phyloP scores from a whole-genome alignment of 2,888 invertebrate species.

The Drosophila conformis region DNA sequence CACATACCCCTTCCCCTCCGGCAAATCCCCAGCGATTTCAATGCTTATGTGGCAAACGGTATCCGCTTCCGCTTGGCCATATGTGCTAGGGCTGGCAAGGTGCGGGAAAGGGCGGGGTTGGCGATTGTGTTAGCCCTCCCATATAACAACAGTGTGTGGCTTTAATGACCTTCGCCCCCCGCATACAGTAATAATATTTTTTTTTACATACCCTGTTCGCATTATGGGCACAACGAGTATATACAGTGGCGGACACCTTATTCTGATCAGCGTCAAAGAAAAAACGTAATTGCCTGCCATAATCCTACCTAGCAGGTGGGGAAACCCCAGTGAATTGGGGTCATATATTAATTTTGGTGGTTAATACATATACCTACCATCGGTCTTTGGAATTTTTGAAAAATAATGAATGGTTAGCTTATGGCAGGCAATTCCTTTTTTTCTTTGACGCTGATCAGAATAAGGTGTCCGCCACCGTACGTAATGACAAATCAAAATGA shows the following conservation, averaged over 20 bases:
- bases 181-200: conserved; percentile 34
- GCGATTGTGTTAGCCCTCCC: conserved; percentile 9
- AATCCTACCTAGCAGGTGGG: too few species aligned
- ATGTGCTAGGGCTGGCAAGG: conserved; percentile 38
- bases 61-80: conserved; percentile 76
- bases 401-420: too few species aligned
- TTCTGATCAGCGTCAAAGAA: too few species aligned
- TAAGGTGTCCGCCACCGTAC: too few species aligned
- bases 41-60: conserved; percentile 73
- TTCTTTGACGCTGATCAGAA: too few species aligned
- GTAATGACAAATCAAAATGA: rapidly evolving
- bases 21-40: conserved; percentile 69
- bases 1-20: not conserved
- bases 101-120: not conserved
- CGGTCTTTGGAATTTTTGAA: too few species aligned
- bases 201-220: conserved; percentile 19
- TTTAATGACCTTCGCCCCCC: conserved; percentile 73
- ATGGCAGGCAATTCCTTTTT: too few species aligned
- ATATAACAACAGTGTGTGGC: conserved; percentile 43
- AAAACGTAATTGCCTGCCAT: too few species aligned
- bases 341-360: too few species aligned
- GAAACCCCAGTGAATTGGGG: too few species aligned
- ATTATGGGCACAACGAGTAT: not conserved
- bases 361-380: too few species aligned
- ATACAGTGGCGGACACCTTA: too few species aligned